These are phyloP conservation scores for Battus philenor DNA, from an alignment of 1,140 invertebrate species.

Conservation along the genomic window DNA sequence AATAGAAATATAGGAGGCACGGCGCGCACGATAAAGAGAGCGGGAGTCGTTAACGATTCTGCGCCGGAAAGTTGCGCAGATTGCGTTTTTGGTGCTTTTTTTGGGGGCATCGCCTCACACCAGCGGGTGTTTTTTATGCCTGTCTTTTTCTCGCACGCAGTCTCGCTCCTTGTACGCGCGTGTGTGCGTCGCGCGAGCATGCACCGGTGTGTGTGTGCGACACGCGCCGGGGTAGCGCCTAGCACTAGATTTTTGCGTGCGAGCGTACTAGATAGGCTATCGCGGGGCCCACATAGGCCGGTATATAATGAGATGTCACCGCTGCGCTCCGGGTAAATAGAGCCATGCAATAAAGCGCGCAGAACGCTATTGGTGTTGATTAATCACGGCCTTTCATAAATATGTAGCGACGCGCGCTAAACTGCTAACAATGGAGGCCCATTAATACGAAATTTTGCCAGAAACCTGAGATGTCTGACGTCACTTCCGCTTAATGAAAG, in stretches of 20 bases:
- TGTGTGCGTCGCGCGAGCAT: conserved; percentile 32
- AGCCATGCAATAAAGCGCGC: conserved; percentile 57
- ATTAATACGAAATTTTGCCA: conserved; percentile 8
- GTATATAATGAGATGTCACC: conserved; percentile 71
- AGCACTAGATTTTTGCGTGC: conserved; percentile 72
- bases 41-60: conserved; percentile 74
- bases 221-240: conserved; percentile 58
- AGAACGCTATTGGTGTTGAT: conserved; percentile 60
- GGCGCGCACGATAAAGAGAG: conserved; percentile 73
- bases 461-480: conserved; percentile 4
- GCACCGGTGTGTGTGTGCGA: conserved; percentile 28
- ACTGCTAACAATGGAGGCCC: conserved; percentile 16
- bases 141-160: conserved; percentile 69
- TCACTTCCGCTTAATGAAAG: not conserved
- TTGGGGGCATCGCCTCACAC: conserved; percentile 72
- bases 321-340: conserved; percentile 57
- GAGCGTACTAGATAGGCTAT: conserved; percentile 67
- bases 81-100: conserved; percentile 75
- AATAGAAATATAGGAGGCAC: conserved; percentile 75
- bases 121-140: conserved; percentile 69
- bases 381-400: conserved; percentile 71
- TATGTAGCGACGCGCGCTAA: conserved; percentile 27
- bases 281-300: conserved; percentile 39
- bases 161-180: conserved; percentile 42
- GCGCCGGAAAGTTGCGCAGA: conserved; percentile 75